Evolutionary conservation across 1,140 invertebrate genomes (phyloP).

Genomic region (Diploscapter pachys): DNA sequence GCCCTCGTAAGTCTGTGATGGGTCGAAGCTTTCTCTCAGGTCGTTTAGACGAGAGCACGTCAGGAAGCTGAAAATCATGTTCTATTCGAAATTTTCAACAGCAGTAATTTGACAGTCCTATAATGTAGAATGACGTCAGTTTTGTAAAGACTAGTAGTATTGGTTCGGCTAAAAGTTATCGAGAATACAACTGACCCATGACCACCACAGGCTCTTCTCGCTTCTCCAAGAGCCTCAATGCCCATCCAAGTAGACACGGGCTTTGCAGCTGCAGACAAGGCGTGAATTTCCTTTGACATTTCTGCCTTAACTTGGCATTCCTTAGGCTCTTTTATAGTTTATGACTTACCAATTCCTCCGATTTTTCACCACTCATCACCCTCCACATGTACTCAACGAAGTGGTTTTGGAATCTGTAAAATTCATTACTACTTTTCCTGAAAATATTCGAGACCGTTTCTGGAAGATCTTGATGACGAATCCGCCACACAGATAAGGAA

Average conservation of each 20-base stretch:
- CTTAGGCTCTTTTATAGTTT: no score
- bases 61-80: constrained; percentile 29
- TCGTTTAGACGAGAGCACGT: constrained; percentile 75
- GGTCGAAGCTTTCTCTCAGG: constrained; percentile 81
- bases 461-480: constrained; percentile 75
- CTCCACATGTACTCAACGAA: constrained; percentile 65
- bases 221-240: constrained; percentile 81
- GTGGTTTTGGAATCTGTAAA: constrained; percentile 63
- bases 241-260: constrained; percentile 80
- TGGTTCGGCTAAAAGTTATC: no score
- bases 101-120: background rate
- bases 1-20: constrained; percentile 88
- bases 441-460: background rate
- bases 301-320: constrained; percentile 51
- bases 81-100: background rate
- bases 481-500: constrained; percentile 80
- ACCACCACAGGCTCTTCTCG: constrained; percentile 81
- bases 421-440: background rate
- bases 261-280: constrained; percentile 80
- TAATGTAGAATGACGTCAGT: no score
- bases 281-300: constrained; percentile 81
- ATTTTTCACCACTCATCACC: constrained; percentile 60
- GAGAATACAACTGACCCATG: constrained; percentile 59
- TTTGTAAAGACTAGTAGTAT: no score
- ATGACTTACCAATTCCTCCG: constrained; percentile 50